These are phyloP conservation scores for Noctua comes DNA, from an alignment of 2,888 invertebrate species.

Conservation along the genomic window DNA sequence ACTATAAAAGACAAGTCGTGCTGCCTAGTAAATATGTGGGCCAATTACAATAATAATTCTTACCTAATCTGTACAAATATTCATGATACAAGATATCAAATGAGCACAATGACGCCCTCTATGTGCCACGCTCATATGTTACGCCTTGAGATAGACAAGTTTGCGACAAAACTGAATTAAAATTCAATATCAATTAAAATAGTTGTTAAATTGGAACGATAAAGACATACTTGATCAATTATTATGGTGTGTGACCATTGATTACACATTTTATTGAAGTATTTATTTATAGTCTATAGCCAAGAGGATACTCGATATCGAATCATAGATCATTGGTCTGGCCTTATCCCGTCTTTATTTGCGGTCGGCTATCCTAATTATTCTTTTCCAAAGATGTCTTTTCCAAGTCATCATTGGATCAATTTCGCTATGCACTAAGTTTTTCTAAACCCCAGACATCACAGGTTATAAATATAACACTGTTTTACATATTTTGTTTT, in stretches of 20 bases:
- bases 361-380: too few species aligned
- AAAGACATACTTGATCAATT: constrained; percentile 21
- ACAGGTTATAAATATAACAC: too few species aligned
- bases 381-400: too few species aligned
- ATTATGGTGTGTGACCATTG: neutral
- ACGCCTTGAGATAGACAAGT: constrained; percentile 22
- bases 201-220: constrained; percentile 10
- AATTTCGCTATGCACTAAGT: too few species aligned
- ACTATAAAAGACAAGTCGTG: constrained; percentile 5
- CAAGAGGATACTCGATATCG: neutral
- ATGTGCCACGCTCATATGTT: neutral
- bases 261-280: constrained; percentile 5
- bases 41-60: constrained; percentile 34
- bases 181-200: constrained; percentile 53
- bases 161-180: constrained; percentile 36
- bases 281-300: neutral
- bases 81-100: constrained; percentile 20
- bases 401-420: too few species aligned
- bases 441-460: too few species aligned
- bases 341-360: neutral
- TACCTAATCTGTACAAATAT: constrained; percentile 22
- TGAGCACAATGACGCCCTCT: constrained; percentile 23
- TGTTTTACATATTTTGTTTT: too few species aligned
- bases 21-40: constrained; percentile 17
- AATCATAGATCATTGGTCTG: neutral